Conservation (phyloP, 2,888 invertebrate species). For the Chrysopilus asiliformis region DNA sequence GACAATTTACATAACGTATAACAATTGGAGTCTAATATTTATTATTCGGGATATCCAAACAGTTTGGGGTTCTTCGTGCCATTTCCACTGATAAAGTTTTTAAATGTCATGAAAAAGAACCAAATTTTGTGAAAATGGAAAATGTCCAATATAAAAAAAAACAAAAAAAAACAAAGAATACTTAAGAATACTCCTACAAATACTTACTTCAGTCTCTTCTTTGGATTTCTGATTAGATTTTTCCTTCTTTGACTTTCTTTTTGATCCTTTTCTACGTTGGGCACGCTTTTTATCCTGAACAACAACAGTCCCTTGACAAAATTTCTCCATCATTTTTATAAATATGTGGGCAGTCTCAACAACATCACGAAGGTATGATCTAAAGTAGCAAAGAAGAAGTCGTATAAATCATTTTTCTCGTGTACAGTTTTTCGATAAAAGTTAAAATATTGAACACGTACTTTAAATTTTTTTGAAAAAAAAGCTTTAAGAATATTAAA, state of each 20-base stretch:
- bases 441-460: neutral
- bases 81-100: constrained; percentile 1
- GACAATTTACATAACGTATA: constrained; percentile 8
- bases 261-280: constrained; percentile 24
- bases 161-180: too few relatives aligned
- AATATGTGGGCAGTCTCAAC: constrained; percentile 83
- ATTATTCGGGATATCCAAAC: constrained; percentile 1
- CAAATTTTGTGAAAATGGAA: too few relatives aligned
- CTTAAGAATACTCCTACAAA: too few relatives aligned
- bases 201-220: constrained; percentile 21
- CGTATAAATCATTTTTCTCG: too few relatives aligned
- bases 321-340: constrained; percentile 74
- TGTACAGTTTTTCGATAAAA: neutral
- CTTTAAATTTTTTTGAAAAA: too few relatives aligned
- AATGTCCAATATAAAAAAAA: too few relatives aligned
- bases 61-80: neutral
- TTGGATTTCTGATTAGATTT: neutral
- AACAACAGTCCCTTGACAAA: constrained; percentile 48
- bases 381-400: constrained; percentile 30
- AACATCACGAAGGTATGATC: constrained; percentile 72
- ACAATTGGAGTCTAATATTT: constrained; percentile 2
- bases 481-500: too few relatives aligned
- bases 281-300: constrained; percentile 50
- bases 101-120: too few relatives aligned
- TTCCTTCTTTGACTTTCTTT: constrained; percentile 36